phyloP scores from a whole-genome alignment of 1,140 invertebrate genomes.

The Euwallacea similis region DNA sequence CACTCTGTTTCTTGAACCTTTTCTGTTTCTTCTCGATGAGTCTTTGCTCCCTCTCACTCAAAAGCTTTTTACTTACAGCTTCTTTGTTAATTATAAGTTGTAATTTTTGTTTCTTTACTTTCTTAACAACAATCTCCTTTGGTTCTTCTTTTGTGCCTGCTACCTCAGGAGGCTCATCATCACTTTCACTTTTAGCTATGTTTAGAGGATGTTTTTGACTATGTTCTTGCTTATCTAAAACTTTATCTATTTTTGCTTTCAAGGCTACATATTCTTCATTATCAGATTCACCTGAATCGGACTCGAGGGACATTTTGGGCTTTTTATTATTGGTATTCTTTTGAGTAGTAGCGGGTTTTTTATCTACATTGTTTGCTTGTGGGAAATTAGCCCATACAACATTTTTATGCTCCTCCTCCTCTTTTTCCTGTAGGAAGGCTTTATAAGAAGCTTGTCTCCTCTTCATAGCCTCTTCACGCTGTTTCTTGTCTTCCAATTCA shows the following conservation, averaged over 20 bases:
- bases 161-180: conserved; percentile 39
- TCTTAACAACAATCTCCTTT: conserved; percentile 33
- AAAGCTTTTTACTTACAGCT: background rate
- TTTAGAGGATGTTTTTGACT: conserved; percentile 5
- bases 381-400: conserved; percentile 59
- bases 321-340: background rate
- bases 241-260: conserved; percentile 33
- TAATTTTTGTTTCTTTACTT: conserved; percentile 36
- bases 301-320: background rate
- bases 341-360: conserved; percentile 25
- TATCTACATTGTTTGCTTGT: conserved; percentile 26
- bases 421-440: conserved; percentile 60
- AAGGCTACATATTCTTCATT: conserved; percentile 29
- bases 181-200: conserved; percentile 39
- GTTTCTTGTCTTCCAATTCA: conserved; percentile 53
- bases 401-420: conserved; percentile 54
- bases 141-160: conserved; percentile 36
- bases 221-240: conserved; percentile 29
- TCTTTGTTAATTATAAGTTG: conserved; percentile 39
- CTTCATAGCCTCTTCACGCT: conserved; percentile 56
- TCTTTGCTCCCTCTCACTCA: conserved; percentile 29
- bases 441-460: conserved; percentile 59
- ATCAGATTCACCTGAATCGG: conserved; percentile 14
- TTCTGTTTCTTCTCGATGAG: conserved; percentile 30
- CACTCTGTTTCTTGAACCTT: conserved; percentile 35